Base-by-base conservation (phyloP, 2,797 vertebrate species). In the Neomorphus geoffroyi region DNA sequence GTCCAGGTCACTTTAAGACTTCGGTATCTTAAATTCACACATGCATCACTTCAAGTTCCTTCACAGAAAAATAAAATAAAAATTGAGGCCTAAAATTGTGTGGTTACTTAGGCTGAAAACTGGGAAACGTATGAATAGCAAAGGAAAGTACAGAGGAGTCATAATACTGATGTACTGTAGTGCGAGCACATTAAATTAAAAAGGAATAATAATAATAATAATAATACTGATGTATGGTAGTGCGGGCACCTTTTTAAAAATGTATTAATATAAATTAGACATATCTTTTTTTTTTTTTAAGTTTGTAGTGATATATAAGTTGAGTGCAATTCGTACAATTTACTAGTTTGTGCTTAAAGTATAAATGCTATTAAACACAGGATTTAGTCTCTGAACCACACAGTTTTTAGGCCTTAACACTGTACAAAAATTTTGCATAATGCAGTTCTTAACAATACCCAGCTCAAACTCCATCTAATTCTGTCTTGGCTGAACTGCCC, bases 261-360 rank as follows among this genome's bases (percentile, higher is more conserved):
- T 98, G 99, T 99, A 99, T 99, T 99, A 99, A 99, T 99, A 99
- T 99, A 99, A 99, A 99, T 99, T 99, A 99, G 99, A 99, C 98
- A 99, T 99, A 99, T 98, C 98, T 99, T 98, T 97, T 97, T 97
- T 98, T 96, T 98, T 98, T 99, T 99, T 99, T 98, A 99, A 99
- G 99, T 99, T 99, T 99, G 99, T 99, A 99, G 98, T 99, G 99
- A 99, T 99, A 99, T 99, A 99, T 99, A 99, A 99, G 99, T 99
- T 98, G 99, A 99, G 99, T 99, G 99, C 99, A 99, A 99, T 99
- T 99, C 99, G 99, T 99, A 99, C 99, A 99, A 99, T 99, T 99
- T 99, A 99, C 99, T 99, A 99, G 99, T 99, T 98, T 99, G 99
- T 99, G 99, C 99, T 98, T 98, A 98, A 98, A 98, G 98, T 99